A percentile compares a stretch with the other conserved stretches of the same genome.
These are phyloP conservation scores for Drosophila persimilis DNA, from an alignment of 1,140 invertebrate genomes.

Conservation along the genomic window DNA sequence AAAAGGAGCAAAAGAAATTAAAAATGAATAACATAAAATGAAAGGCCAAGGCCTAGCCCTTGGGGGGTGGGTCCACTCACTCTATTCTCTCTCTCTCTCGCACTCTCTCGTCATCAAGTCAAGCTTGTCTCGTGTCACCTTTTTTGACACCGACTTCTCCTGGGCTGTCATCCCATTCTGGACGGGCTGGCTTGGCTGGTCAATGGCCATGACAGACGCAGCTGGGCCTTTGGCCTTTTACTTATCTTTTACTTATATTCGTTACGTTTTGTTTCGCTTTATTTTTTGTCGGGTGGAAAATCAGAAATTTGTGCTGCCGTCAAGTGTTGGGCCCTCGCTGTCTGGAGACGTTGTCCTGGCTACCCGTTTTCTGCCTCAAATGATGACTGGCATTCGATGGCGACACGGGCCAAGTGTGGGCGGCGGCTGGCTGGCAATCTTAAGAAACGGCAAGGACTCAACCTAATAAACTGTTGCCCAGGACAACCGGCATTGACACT, in stretches of 20 bases:
- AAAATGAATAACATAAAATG: conserved; percentile 68
- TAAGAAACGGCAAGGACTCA: conserved; percentile 75
- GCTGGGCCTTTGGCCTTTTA: conserved; percentile 12
- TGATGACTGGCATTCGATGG: conserved; percentile 55
- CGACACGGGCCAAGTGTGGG: conserved; percentile 12
- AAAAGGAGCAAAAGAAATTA: conserved; percentile 50
- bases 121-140: conserved; percentile 49
- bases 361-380: conserved; percentile 52
- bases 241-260: no score
- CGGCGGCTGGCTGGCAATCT: conserved; percentile 47
- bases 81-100: background rate
- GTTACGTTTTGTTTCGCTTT: background rate
- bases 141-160: conserved; percentile 30
- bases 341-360: conserved; percentile 57
- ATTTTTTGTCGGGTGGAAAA: background rate
- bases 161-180: conserved; percentile 18
- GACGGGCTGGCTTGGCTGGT: conserved; percentile 18
- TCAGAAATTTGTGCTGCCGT: conserved; percentile 13
- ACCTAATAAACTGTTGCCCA: conserved; percentile 77
- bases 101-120: conserved; percentile 26
- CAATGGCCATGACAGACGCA: conserved; percentile 44
- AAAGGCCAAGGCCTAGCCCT: conserved; percentile 14
- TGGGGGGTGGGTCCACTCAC: conserved; percentile 20
- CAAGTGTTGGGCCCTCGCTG: conserved; percentile 29
- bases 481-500: conserved; percentile 52